phyloP scores from a whole-genome alignment of 2,888 invertebrate genomes.

The Busseola fusca region DNA sequence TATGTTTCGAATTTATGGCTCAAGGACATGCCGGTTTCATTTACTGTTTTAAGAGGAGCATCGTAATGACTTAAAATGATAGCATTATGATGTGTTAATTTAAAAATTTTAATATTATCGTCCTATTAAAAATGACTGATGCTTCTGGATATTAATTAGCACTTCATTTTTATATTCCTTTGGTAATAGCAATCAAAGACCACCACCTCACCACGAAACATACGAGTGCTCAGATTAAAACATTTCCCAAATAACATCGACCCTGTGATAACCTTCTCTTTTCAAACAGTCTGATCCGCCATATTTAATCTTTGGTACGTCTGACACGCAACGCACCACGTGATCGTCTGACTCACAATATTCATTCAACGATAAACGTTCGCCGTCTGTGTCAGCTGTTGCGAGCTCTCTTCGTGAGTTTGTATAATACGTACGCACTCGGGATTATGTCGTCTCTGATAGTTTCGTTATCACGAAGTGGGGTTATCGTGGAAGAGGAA shows the following conservation, averaged over 20 bases:
- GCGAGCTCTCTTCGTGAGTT: slow-evolving; percentile 60
- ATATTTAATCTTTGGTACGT: slow-evolving; percentile 59
- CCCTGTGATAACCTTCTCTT: slow-evolving; percentile 28
- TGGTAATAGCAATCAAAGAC: neutral
- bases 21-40: neutral
- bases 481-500: slow-evolving; percentile 28
- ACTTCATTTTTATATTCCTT: neutral
- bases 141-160: neutral
- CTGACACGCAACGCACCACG: slow-evolving; percentile 68
- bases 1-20: neutral
- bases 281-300: slow-evolving; percentile 40
- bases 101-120: too few species aligned
- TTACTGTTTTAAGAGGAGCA: neutral
- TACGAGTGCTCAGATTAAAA: neutral
- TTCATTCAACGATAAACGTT: slow-evolving; percentile 72
- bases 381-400: slow-evolving; percentile 65
- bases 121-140: neutral
- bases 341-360: slow-evolving; percentile 68
- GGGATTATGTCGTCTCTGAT: slow-evolving; percentile 17
- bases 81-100: slow-evolving; percentile 8
- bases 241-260: slow-evolving; percentile 17
- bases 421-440: slow-evolving; percentile 6
- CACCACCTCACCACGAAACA: neutral
- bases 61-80: neutral
- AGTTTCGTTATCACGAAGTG: slow-evolving; percentile 28